phyloP scores from a whole-genome alignment of 2,888 invertebrate genomes.

The Nomada ferruginata region DNA sequence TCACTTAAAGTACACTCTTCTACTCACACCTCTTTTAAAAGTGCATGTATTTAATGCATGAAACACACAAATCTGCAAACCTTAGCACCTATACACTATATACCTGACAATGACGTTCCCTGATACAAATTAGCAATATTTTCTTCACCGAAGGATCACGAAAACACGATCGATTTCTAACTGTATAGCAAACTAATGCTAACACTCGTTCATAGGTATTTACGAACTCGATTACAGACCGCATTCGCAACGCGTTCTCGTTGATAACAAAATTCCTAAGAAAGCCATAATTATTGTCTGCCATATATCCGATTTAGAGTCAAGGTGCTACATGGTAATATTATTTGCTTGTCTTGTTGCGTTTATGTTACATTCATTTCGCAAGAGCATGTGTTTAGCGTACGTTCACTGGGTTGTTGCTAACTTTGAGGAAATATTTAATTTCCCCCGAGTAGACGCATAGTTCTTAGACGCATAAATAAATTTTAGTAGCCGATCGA shows the following conservation, averaged over 20 bases:
- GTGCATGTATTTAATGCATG: slow-evolving; percentile 46
- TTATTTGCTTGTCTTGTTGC: slow-evolving; percentile 71
- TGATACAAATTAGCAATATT: slow-evolving; percentile 19
- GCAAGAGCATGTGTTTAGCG: slow-evolving; percentile 79
- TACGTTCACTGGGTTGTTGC: slow-evolving; percentile 76
- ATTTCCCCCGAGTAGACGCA: slow-evolving; percentile 26
- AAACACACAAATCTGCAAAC: neutral
- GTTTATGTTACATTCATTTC: slow-evolving; percentile 72
- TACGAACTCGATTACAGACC: slow-evolving; percentile 11
- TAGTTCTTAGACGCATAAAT: slow-evolving; percentile 18
- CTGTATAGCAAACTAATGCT: slow-evolving; percentile 7
- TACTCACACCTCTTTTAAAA: neutral
- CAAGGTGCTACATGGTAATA: slow-evolving; percentile 63
- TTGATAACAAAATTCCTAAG: neutral
- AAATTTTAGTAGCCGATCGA: slow-evolving; percentile 2
- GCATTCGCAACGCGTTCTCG: neutral
- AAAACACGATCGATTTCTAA: slow-evolving; percentile 17
- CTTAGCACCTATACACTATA: slow-evolving; percentile 9
- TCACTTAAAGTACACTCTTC: slow-evolving; percentile 3
- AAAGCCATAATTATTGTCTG: slow-evolving; percentile 36
- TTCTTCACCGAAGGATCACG: neutral
- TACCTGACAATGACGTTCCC: slow-evolving; percentile 1
- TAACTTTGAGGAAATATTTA: slow-evolving; percentile 31
- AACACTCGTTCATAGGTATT: slow-evolving; percentile 12
- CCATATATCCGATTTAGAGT: slow-evolving; percentile 38